phyloP scores from a whole-genome alignment of 2,113 vertebrate species.

The Engystomops pustulosus region DNA sequence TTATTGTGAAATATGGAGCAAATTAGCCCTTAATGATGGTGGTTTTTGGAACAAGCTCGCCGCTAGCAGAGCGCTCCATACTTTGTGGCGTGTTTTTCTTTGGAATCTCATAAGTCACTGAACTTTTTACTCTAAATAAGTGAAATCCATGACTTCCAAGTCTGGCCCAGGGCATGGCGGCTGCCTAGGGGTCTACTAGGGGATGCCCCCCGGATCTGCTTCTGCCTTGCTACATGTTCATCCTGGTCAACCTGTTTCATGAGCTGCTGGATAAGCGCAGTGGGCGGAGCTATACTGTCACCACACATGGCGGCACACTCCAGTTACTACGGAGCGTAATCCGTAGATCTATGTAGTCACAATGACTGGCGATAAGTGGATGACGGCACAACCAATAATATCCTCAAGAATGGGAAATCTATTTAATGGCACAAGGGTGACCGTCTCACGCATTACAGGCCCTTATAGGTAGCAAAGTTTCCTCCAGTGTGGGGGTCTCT shows the following conservation, averaged over 20 bases:
- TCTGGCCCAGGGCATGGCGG: background rate
- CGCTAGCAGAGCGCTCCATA: background rate
- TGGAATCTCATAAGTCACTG: background rate
- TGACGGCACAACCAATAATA: no score
- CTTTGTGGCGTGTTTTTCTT: background rate
- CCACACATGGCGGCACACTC: background rate
- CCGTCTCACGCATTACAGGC: no score
- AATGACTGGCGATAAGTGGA: no score
- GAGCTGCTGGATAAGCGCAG: background rate
- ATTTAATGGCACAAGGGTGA: no score
- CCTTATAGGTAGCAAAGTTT: background rate
- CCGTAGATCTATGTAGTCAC: background rate
- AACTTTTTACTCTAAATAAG: background rate
- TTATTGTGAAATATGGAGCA: slow-evolving; percentile 71
- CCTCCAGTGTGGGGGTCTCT: background rate
- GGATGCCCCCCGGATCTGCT: no score
- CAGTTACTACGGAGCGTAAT: background rate
- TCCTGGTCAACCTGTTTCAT: background rate
- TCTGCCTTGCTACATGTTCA: no score
- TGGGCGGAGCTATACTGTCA: background rate
- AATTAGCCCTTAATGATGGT: slow-evolving; percentile 75
- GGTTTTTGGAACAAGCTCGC: slow-evolving; percentile 64
- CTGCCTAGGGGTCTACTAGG: background rate
- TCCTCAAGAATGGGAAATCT: no score
- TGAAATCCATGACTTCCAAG: background rate